Evolutionary conservation across 2,888 invertebrate species (phyloP), one percentile per base, ranked within the genome.

Genomic region (Baronia brevicornis): DNA sequence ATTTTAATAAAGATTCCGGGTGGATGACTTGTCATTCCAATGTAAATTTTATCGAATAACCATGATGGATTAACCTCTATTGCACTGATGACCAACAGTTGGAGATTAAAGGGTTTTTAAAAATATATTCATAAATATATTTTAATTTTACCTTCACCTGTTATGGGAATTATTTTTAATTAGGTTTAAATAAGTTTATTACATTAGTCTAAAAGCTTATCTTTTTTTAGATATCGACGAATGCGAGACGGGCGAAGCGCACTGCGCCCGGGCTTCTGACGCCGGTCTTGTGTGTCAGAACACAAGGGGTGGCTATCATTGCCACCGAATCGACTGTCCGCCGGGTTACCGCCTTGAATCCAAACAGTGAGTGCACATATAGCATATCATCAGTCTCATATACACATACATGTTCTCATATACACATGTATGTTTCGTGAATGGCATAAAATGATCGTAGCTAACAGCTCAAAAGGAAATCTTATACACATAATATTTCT

Each of bases 301-400:
- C 70, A 94, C 92, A 1, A 86, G 95, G 36, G 98, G 98, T 1
- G 87, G 92, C 34, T 94, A 89, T 77, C 91, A 94, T 54, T 98
- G 98, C 61, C 94, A 95, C 50, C 86, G 86, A 8, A 92, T 98
- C 41, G 84, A 87, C 24, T 98, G 98, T 64, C 97, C 97, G 0
- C 60, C 85, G 0, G 94, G 95, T 26, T 98, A 97, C 69, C 78
- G 88, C 11, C 88, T 89, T 30, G 96, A 97, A 30, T 90, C 91
- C 38, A 94, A 90, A 60, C 95, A 96, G 96, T 96, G 69, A 86
- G 89, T 84, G 33, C n/a, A n/a, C n/a, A n/a, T n/a, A n/a, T n/a
- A n/a, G n/a, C n/a, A n/a, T n/a, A n/a, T n/a, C n/a, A n/a, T n/a
- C n/a, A 22, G 7, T 7, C 17, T 26, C 8, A 28, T 9, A 30